A percentile compares a stretch with the other conserved stretches of the same genome.
Conservation (phyloP, 2,113 vertebrate genomes). For the Syrrhaptes paradoxus region DNA sequence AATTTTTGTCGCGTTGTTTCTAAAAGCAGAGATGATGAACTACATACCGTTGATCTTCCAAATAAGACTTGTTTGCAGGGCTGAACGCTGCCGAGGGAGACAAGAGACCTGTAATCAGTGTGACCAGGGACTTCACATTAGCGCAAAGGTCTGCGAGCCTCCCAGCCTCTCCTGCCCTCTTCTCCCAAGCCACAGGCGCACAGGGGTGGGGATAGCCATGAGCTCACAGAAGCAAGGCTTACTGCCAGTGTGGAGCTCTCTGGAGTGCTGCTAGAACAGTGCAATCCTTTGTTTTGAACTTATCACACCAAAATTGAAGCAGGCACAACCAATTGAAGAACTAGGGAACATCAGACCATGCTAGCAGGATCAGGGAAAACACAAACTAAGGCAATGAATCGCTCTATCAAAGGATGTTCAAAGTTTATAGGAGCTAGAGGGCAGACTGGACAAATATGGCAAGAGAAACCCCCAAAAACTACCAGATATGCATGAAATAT, state of each 20-base stretch:
- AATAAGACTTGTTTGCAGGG: not conserved
- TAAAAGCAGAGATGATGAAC: not conserved
- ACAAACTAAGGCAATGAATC: not conserved
- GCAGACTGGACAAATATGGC: not conserved
- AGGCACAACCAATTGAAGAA: not conserved
- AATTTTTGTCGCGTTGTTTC: not conserved
- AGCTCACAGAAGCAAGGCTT: not conserved
- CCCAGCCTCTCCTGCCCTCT: not conserved
- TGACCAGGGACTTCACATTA: not conserved
- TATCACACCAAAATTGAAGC: not conserved
- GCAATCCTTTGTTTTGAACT: not conserved
- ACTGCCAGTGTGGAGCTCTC: not conserved
- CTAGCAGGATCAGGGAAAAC: not conserved
- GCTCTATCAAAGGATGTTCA: not conserved
- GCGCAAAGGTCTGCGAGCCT: not conserved
- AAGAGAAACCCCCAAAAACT: not conserved
- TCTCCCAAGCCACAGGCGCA: rapidly evolving
- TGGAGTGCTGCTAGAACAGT: not conserved
- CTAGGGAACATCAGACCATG: not conserved
- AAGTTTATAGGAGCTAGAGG: not conserved
- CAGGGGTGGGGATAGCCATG: not conserved
- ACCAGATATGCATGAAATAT: not conserved
- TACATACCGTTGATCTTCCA: not conserved
- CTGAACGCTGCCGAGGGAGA: rapidly evolving
- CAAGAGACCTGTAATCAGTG: not conserved